Evolutionary conservation across 30 jellyfish, hydroid and myxozoan species (phyloP), one percentile per base, ranked within the genome.

Genomic region (Cassiopea xamachana): DNA sequence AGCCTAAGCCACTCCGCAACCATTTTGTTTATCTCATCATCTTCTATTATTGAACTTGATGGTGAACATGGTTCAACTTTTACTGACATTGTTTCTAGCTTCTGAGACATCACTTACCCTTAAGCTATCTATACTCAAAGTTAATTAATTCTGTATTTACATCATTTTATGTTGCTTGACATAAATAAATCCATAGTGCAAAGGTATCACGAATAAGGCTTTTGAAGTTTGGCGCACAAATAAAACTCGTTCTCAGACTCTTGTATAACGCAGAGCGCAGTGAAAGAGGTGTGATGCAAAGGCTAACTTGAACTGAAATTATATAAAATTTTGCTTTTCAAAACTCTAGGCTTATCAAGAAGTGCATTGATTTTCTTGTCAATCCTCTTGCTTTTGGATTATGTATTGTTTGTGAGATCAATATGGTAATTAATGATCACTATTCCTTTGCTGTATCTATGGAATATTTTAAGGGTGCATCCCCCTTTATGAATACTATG

Each of bases 51-150:
- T 19, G 10, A 39, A 71, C 27, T 15, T 18, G 16, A 71, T 18
- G 80, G 80, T 71, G 80, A 12, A 43, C 80, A 18, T 8, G 80
- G 55, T 19, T 71, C 80, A 2, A 1, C 80, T 71, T 71, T 71
- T 18, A 71, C 27, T 39, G 5, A 3, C 4, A 55, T 6, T 39
- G 27, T 71, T 43, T 71, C 80, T 19, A 8, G 2, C 8, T 67
- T 67, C 43, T 55, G 7, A 10, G 12, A 55, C 64, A 3, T 55
- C 12, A 3, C 64, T 27, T 27, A 10, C 15, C 15, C 76, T 67
- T 16, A 2, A 67, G 76, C 7, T 3, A 55, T 55, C 12, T 55
- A 10, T 55, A 55, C 12, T 55, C 64, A 55, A 55, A 10, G 12
- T 3, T 55, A 55, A 3, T 10, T 55, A 55, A 55, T 3, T 10